phyloP scores from a whole-genome alignment of 1,140 invertebrate genomes.

The Microplitis mediator region DNA sequence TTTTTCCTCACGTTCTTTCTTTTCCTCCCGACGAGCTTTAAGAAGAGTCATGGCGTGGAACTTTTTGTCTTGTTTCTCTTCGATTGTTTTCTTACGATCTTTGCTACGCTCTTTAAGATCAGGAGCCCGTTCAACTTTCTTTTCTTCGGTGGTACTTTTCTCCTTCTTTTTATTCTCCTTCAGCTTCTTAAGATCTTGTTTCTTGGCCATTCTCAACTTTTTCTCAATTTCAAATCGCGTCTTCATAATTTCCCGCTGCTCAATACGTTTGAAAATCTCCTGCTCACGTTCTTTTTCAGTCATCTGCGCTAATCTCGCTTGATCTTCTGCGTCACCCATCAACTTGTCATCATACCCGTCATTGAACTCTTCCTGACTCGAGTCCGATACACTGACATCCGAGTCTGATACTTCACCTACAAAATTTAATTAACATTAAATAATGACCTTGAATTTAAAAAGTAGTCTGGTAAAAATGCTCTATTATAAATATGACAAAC shows the following conservation, averaged over 20 bases:
- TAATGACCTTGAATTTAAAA: too few relatives aligned
- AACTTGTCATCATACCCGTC: constrained; percentile 94
- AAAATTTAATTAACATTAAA: constrained; percentile 21
- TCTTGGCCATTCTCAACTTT: constrained; percentile 86
- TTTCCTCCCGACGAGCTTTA: constrained; percentile 88
- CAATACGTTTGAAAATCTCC: constrained; percentile 95
- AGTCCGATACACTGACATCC: constrained; percentile 61
- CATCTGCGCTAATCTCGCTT: constrained; percentile 84
- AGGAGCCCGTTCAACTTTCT: constrained; percentile 62
- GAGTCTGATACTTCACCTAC: constrained; percentile 72
- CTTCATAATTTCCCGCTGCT: constrained; percentile 90
- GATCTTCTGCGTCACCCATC: constrained; percentile 96
- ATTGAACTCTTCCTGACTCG: constrained; percentile 73
- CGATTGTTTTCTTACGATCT: constrained; percentile 90
- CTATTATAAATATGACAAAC: constrained; percentile 15
- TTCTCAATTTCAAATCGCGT: constrained; percentile 97
- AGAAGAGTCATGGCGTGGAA: constrained; percentile 90
- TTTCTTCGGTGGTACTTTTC: constrained; percentile 62
- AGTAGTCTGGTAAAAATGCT: constrained; percentile 19
- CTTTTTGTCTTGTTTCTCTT: constrained; percentile 86
- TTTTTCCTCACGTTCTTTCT: constrained; percentile 72
- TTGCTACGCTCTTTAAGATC: constrained; percentile 83
- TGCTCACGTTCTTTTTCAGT: constrained; percentile 97
- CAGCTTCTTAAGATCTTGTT: constrained; percentile 76
- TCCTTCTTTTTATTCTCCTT: constrained; percentile 68